Evolutionary conservation across 2,888 invertebrate species (phyloP).

Genomic region (Reticulitermes lucifugus): DNA sequence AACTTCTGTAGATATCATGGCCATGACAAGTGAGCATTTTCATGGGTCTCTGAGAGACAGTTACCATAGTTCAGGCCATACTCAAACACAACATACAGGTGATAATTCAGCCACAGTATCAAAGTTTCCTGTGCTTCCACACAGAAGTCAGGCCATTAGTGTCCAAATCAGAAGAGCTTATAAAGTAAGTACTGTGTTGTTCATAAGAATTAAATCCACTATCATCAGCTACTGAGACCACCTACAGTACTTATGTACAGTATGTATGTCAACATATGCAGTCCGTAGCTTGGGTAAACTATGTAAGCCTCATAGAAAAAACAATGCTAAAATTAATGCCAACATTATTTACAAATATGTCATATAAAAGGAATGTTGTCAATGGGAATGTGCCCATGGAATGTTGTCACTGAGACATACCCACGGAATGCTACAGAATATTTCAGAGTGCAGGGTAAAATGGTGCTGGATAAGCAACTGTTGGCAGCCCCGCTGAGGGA

Average conservation of each 20-base stretch:
- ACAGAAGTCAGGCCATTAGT: neutral
- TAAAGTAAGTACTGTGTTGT: neutral
- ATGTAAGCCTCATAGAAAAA: neutral
- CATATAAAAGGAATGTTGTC: constrained; percentile 34
- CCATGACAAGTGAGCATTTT: neutral
- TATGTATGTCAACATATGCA: neutral
- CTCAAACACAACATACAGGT: neutral
- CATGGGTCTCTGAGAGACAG: neutral
- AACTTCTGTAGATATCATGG: neutral
- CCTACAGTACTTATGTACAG: no score
- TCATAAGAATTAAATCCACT: no score
- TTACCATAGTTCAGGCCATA: no score
- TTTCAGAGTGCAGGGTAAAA: constrained; percentile 61
- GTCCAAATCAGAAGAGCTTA: neutral
- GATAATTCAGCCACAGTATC: neutral
- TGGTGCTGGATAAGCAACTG: constrained; percentile 55
- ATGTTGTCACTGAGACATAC: constrained; percentile 26
- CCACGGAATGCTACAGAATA: constrained; percentile 5
- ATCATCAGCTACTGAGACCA: no score
- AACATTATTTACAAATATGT: constrained; percentile 10
- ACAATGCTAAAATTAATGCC: neutral
- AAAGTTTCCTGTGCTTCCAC: neutral
- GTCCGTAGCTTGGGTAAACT: neutral
- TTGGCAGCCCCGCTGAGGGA: constrained; percentile 60
- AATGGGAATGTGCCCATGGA: neutral